Conservation (phyloP, 2,797 vertebrate genomes). For the Anguilla marmorata region DNA sequence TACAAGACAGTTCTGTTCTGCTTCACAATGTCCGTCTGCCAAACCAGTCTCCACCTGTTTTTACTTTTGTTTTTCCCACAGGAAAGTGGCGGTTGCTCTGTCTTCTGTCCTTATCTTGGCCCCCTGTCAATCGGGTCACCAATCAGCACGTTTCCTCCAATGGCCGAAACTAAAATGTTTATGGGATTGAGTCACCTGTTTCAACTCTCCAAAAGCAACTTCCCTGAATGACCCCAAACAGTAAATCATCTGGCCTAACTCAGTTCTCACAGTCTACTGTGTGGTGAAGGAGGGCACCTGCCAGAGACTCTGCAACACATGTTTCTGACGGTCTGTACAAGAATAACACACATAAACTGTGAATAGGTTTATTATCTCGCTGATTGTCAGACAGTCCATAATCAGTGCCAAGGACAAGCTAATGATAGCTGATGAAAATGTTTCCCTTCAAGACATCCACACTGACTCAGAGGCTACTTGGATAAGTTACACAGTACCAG, state of each 20-base stretch:
- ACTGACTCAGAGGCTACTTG: neutral
- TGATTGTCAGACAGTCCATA: neutral
- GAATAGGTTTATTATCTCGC: neutral
- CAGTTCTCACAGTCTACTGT: neutral
- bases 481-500: neutral
- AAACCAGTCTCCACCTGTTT: neutral
- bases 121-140: neutral
- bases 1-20: slow-evolving; percentile 1
- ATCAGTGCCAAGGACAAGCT: slow-evolving; percentile 43
- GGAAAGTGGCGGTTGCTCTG: neutral
- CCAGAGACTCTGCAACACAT: neutral
- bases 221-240: neutral
- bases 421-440: slow-evolving; percentile 28
- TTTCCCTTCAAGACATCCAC: neutral
- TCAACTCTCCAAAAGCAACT: neutral
- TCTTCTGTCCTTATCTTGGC: neutral
- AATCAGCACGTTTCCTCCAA: neutral
- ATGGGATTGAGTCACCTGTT: neutral
- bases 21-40: neutral
- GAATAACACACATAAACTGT: neutral
- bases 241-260: neutral
- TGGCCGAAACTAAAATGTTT: neutral
- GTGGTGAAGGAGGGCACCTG: neutral
- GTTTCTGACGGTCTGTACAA: neutral
- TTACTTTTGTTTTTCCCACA: neutral